Evolutionary conservation across 2,888 invertebrate genomes (phyloP).

Genomic region (Pristionchus fissidentatus): DNA sequence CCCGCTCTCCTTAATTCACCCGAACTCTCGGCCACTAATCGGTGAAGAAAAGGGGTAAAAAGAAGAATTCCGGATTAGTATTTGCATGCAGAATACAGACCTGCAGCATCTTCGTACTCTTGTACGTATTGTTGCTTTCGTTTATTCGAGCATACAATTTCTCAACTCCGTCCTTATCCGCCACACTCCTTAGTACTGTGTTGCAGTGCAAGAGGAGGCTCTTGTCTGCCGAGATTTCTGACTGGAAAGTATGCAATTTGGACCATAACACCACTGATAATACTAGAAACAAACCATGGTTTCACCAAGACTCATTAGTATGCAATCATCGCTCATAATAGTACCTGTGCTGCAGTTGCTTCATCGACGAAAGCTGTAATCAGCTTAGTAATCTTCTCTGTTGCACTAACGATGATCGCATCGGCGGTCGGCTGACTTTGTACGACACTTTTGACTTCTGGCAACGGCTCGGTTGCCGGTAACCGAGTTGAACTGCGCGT

Average conservation of each 20-base stretch:
- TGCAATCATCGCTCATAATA: background rate
- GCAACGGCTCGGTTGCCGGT: background rate
- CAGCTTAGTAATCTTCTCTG: background rate
- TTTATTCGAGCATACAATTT: background rate
- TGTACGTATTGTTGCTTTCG: background rate
- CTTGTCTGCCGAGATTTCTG: too few relatives aligned
- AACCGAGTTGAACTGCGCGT: background rate
- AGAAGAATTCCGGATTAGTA: background rate
- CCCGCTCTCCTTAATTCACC: too few relatives aligned
- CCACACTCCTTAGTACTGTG: too few relatives aligned
- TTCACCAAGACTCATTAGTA: background rate
- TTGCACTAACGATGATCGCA: background rate
- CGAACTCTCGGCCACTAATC: too few relatives aligned
- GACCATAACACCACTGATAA: background rate
- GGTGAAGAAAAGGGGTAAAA: too few relatives aligned
- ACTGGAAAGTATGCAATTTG: background rate
- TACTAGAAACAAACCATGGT: background rate
- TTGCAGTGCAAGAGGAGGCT: too few relatives aligned
- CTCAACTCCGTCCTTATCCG: background rate
- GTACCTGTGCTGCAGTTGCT: constrained; percentile 3
- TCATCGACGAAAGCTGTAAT: background rate
- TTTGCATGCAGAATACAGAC: background rate
- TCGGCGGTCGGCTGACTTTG: background rate
- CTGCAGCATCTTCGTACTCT: background rate
- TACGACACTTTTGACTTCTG: background rate